These are phyloP conservation scores for Goniozus legneri DNA, from an alignment of 1,140 invertebrate genomes.

Conservation along the genomic window DNA sequence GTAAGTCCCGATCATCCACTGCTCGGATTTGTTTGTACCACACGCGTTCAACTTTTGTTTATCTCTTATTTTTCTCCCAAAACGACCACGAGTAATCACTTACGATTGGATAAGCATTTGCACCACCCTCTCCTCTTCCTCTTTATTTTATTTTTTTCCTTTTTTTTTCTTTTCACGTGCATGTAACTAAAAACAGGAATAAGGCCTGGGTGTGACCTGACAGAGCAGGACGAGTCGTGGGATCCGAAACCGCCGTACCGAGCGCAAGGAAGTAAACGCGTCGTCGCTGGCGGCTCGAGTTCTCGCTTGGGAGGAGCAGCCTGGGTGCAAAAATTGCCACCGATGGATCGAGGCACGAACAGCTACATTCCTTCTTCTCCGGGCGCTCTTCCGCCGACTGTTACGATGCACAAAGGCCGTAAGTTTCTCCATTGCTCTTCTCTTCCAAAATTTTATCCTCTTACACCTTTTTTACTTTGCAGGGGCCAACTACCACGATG, in stretches of 20 bases:
- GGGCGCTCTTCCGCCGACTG: conserved; percentile 57
- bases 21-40: conserved; percentile 9
- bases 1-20: conserved; percentile 44
- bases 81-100: conserved; percentile 11
- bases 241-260: conserved; percentile 46
- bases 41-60: no score
- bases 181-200: conserved; percentile 60
- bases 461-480: conserved; percentile 8
- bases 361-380: conserved; percentile 59
- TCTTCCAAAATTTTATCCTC: neutral
- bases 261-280: conserved; percentile 38
- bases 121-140: conserved; percentile 18
- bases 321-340: conserved; percentile 49
- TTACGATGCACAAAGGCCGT: conserved; percentile 58
- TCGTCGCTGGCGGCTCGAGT: conserved; percentile 42
- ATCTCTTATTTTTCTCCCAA: conserved; percentile 13
- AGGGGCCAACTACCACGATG: conserved; percentile 61
- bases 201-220: conserved; percentile 83
- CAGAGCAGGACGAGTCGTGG: conserved; percentile 65
- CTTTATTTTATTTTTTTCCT: conserved; percentile 45
- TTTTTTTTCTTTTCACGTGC: conserved; percentile 48
- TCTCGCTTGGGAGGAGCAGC: conserved; percentile 26
- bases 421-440: conserved; percentile 18
- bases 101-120: no score
- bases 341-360: conserved; percentile 54